phyloP scores from a whole-genome alignment of 2,888 invertebrate species.

The Apamea epomidion region DNA sequence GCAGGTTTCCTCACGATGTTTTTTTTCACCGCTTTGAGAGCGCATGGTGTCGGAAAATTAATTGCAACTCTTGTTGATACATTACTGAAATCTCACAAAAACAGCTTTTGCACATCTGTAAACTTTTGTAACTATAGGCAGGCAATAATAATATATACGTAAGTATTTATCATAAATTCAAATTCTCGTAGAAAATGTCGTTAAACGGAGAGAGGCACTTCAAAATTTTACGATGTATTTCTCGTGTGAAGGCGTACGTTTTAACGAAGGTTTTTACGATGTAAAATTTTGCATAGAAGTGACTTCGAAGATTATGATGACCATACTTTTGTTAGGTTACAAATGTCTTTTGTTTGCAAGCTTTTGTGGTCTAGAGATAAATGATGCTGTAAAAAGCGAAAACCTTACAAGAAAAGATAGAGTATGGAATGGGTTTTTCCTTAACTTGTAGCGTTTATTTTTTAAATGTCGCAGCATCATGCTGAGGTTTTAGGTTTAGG shows the following conservation, averaged over 20 bases:
- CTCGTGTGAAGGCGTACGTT: slow-evolving; percentile 11
- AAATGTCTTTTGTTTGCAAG: slow-evolving; percentile 3
- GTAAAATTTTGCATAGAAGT: slow-evolving; percentile 22
- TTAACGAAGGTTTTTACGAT: slow-evolving; percentile 35
- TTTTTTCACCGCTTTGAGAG: background rate
- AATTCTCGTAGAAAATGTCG: slow-evolving; percentile 38
- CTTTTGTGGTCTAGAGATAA: background rate
- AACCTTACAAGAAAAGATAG: background rate
- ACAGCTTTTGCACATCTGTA: background rate
- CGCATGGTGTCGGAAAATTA: background rate
- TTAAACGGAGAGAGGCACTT: slow-evolving; percentile 37
- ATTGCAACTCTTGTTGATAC: background rate
- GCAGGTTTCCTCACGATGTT: too few species aligned
- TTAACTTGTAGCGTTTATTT: background rate
- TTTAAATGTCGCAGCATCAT: too few species aligned
- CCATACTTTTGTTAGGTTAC: slow-evolving; percentile 4
- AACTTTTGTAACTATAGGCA: background rate
- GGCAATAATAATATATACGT: background rate
- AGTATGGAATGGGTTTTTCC: background rate
- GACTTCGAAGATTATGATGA: background rate
- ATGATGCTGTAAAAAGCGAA: background rate
- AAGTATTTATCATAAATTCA: background rate
- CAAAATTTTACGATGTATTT: slow-evolving; percentile 56
- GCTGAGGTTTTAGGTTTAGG: too few species aligned
- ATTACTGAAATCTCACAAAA: background rate